Evolutionary conservation across 30 jellyfish, hydroid and myxozoan genomes (phyloP).

Genomic region (Pelagia noctiluca): DNA sequence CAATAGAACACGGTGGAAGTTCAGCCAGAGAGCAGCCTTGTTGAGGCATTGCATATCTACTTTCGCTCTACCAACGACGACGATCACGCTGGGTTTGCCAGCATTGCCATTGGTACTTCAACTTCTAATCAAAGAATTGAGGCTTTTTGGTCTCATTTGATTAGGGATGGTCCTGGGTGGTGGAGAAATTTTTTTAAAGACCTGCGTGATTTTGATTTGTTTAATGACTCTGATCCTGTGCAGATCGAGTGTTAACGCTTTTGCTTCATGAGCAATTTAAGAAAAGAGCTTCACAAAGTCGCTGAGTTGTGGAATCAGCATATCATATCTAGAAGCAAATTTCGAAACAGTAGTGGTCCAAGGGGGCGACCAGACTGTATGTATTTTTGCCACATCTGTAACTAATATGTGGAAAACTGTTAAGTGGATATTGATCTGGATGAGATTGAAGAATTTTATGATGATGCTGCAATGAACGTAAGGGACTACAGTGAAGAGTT

Average conservation of each 20-base stretch:
- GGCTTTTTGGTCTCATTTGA: slow-evolving; percentile 67
- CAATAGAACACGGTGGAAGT: slow-evolving; percentile 3
- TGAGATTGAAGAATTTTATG: slow-evolving; percentile 32
- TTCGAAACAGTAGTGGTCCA: slow-evolving; percentile 34
- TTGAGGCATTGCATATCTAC: slow-evolving; percentile 39
- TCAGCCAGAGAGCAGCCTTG: slow-evolving; percentile 46
- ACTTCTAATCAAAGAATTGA: slow-evolving; percentile 63
- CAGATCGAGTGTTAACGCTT: slow-evolving; percentile 47
- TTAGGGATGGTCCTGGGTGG: slow-evolving; percentile 66
- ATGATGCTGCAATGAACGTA: slow-evolving; percentile 5
- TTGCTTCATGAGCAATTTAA: slow-evolving; percentile 52
- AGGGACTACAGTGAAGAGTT: slow-evolving; percentile 33
- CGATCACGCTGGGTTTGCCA: neutral
- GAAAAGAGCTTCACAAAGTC: slow-evolving; percentile 62
- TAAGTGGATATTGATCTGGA: slow-evolving; percentile 16
- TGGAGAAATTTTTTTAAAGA: slow-evolving; percentile 66
- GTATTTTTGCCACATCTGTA: no score
- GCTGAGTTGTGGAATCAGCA: slow-evolving; percentile 56
- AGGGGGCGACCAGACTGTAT: slow-evolving; percentile 67
- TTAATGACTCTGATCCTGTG: slow-evolving; percentile 50
- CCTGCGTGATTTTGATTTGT: slow-evolving; percentile 37
- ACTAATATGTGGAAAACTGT: no score
- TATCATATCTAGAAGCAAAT: slow-evolving; percentile 10
- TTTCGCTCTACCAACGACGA: slow-evolving; percentile 25
- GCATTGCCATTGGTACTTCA: slow-evolving; percentile 10